Evolutionary conservation across 2,113 vertebrate species (phyloP).

Genomic region (Polyodon spathula): DNA sequence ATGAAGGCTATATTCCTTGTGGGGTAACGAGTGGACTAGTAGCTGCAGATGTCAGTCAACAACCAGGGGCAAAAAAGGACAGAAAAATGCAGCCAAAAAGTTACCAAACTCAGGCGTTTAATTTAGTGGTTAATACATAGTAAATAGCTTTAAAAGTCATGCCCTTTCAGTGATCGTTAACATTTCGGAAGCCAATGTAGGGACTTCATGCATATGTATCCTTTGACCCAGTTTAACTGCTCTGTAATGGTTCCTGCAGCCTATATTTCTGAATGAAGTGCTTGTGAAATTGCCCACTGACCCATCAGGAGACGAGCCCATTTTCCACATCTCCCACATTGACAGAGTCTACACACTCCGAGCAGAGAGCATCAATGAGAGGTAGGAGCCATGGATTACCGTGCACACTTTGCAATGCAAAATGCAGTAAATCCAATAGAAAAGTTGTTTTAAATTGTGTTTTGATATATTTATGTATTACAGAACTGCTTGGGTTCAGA

Average conservation of each 20-base stretch:
- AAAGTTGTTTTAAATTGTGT: not conserved
- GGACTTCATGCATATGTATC: not conserved
- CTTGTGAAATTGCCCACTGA: slow-evolving; percentile 96
- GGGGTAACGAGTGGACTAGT: no score
- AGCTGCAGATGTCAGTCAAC: no score
- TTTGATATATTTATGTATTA: slow-evolving; percentile 19
- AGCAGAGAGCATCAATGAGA: slow-evolving; percentile 92
- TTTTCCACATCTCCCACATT: slow-evolving; percentile 98
- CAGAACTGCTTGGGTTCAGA: slow-evolving; percentile 98
- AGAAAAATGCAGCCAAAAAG: no score
- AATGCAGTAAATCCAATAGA: not conserved
- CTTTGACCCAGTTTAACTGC: slow-evolving; percentile 5
- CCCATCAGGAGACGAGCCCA: slow-evolving; percentile 92
- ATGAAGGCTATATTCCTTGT: no score
- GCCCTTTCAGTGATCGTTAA: no score
- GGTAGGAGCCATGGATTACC: slow-evolving; percentile 48
- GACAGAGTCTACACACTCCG: slow-evolving; percentile 92
- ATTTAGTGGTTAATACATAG: no score
- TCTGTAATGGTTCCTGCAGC: slow-evolving; percentile 55
- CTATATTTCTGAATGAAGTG: slow-evolving; percentile 95
- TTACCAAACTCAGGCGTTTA: no score
- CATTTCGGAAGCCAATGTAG: no score
- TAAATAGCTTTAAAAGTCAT: no score
- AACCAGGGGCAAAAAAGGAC: no score
- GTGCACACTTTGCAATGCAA: slow-evolving; percentile 14